Evolutionary conservation across 2,113 vertebrate genomes (phyloP), one percentile per base, ranked within the genome.

Genomic region (Calypte anna): DNA sequence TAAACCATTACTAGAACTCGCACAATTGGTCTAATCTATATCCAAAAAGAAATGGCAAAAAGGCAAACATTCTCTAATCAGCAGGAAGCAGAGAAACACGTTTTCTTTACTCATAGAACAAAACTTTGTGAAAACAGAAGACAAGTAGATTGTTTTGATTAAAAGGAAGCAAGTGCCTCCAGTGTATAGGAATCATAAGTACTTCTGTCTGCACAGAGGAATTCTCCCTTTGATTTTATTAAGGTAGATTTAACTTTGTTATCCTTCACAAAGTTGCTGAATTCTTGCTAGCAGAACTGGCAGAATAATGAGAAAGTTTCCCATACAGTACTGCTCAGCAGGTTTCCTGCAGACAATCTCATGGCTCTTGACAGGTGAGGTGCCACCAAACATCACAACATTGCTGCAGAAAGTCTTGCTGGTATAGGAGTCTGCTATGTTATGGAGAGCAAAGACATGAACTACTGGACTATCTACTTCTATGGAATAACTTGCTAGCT

Each of bases 1-100:
- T 36, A 83, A 73, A 31, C 55, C 27, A 13, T 54, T 54, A 46
- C 30, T n/a, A 67, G 59, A 38, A 78, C 0, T 0, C 12, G 55
- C 6, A 19, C 20, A 75, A 81, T 11, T 14, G 19, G 33, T 54
- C 38, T 74, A 62, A 86, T 21, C 23, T 63, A 40, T 53, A 27
- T 20, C 10, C 12, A 62, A 64, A 74, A 86, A 55, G 20, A 77
- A 83, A 36, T 1, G 4, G 38, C 38, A 54, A 64, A 93, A 67
- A 7, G 15, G 50, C 20, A 22, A 85, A 59, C 6, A 44, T 59
- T 74, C 63, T 66, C 27, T 51, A 66, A 38, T 3, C 33, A 68
- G 7, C 27, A 78, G 55, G 28, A 78, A 82, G 36, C 22, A 66
- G 24, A 66, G 31, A 80, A 83, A 77, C 7, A 75, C 3, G 14